Conservation (phyloP, 1,140 invertebrate genomes). For the Hyles euphorbiae region DNA sequence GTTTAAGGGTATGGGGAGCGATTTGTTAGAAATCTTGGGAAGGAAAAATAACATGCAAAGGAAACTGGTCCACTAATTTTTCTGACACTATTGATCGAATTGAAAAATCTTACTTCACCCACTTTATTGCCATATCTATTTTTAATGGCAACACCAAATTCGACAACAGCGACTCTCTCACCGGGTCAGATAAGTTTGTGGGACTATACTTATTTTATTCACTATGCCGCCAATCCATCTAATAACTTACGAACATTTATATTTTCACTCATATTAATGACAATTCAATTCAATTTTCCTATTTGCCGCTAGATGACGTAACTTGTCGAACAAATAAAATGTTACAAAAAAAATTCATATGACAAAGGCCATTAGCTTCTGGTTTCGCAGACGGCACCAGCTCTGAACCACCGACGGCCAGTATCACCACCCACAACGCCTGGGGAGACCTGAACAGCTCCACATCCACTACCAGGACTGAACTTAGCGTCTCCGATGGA, state of each 20-base stretch:
- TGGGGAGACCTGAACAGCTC: slow-evolving; percentile 55
- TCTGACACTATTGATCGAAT: no score
- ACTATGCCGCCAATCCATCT: background rate
- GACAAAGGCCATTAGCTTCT: background rate
- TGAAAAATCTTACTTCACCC: no score
- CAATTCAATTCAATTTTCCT: no score
- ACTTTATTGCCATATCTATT: no score
- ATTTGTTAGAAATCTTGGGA: no score
- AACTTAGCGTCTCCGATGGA: slow-evolving; percentile 47
- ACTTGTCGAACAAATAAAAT: background rate
- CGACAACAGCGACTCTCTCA: no score
- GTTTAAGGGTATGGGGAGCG: no score
- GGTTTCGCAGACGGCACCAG: slow-evolving; percentile 47
- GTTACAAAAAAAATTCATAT: background rate
- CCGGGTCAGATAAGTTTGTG: no score
- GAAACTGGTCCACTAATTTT: no score
- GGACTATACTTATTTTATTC: background rate
- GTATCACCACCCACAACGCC: slow-evolving; percentile 34
- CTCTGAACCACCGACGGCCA: slow-evolving; percentile 61
- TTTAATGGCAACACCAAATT: no score
- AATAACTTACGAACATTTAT: background rate
- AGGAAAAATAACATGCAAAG: no score
- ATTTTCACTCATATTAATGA: no score
- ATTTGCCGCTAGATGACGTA: background rate
- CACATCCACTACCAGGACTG: slow-evolving; percentile 61